Evolutionary conservation across 2,113 vertebrate genomes (phyloP).

Genomic region (Megalops atlanticus): DNA sequence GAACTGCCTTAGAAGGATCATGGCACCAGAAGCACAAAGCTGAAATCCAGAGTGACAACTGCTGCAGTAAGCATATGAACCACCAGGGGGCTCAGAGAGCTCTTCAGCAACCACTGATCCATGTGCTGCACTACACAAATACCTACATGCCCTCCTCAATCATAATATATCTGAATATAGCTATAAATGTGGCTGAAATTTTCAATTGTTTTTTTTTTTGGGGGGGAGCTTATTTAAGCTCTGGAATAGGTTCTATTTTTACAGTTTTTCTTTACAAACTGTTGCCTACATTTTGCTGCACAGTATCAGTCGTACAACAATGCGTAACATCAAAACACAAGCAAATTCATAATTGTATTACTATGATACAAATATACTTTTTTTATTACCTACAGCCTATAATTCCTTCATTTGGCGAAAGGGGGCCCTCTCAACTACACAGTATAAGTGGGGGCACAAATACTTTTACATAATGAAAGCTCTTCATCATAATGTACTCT

Average conservation of each 20-base stretch:
- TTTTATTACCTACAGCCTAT: not conserved
- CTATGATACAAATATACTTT: not conserved
- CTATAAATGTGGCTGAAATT: not conserved
- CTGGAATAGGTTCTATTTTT: not conserved
- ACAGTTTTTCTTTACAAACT: not conserved
- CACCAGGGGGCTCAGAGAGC: constrained; percentile 42
- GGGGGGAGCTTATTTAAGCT: not conserved
- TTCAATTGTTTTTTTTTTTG: not conserved
- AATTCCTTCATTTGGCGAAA: not conserved
- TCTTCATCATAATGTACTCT: not conserved
- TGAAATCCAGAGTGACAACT: constrained; percentile 34
- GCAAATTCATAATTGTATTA: not conserved
- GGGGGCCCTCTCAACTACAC: not conserved
- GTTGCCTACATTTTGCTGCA: not conserved
- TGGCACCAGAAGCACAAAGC: constrained; percentile 32
- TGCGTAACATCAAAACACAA: not conserved
- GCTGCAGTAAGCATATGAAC: constrained; percentile 32
- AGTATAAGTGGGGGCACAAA: not conserved
- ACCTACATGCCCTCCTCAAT: constrained; percentile 8
- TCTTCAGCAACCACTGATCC: not conserved
- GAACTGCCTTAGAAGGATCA: constrained; percentile 28
- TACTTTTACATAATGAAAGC: not conserved
- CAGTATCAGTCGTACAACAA: not conserved
- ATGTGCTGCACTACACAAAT: not conserved
- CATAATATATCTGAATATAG: not conserved